phyloP scores from a whole-genome alignment of 2,888 invertebrate genomes.

The Erannis defoliaria region DNA sequence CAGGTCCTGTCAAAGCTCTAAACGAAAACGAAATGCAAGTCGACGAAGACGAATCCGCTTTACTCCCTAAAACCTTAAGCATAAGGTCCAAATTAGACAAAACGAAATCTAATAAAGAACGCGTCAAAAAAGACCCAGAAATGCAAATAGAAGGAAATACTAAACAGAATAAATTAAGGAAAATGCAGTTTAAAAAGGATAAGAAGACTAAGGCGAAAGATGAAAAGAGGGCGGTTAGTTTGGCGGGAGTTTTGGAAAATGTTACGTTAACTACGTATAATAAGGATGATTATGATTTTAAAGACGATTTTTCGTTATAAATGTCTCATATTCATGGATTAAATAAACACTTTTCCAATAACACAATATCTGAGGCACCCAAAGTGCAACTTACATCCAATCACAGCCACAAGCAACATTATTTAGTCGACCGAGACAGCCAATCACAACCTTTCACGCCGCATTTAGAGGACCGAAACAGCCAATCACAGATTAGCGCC shows the following conservation, averaged over 20 bases:
- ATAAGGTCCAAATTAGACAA: constrained; percentile 74
- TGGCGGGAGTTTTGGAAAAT: constrained; percentile 89
- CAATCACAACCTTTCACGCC: neutral
- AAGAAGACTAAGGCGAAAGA: constrained; percentile 81
- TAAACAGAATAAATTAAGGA: constrained; percentile 74
- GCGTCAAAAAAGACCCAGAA: constrained; percentile 87
- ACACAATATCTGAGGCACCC: neutral
- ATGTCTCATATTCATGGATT: neutral
- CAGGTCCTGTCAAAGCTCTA: constrained; percentile 87
- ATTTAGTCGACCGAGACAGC: neutral
- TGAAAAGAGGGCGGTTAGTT: constrained; percentile 88
- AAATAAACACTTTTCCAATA: neutral
- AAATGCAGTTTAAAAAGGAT: constrained; percentile 88
- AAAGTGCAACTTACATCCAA: neutral
- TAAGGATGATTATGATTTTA: constrained; percentile 88
- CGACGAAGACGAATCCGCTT: constrained; percentile 78
- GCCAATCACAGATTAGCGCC: neutral
- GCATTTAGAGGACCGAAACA: neutral
- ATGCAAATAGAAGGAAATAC: constrained; percentile 90
- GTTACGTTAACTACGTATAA: constrained; percentile 78
- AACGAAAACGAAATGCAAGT: constrained; percentile 81
- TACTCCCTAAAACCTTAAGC: constrained; percentile 74
- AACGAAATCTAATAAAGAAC: constrained; percentile 64
- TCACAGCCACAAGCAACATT: neutral
- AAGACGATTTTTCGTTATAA: constrained; percentile 83